These are phyloP conservation scores for Etheostoma cragini DNA, from an alignment of 2,113 vertebrate species.

Conservation along the genomic window DNA sequence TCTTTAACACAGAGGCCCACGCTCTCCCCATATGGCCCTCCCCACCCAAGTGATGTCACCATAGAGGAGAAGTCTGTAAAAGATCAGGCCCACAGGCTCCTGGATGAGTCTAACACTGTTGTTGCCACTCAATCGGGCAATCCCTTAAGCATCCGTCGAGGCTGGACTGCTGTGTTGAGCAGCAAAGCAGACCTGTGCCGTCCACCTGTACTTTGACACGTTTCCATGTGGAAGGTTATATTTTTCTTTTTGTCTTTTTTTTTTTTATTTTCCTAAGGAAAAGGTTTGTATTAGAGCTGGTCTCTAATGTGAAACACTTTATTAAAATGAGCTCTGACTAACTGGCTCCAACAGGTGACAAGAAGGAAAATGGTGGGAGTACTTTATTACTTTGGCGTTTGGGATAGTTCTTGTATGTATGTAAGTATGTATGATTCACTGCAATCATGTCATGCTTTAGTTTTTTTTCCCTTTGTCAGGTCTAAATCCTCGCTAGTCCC, in stretches of 20 bases:
- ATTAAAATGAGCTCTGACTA: conserved; percentile 6
- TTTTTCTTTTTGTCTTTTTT: not conserved
- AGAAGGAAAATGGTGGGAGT: not conserved
- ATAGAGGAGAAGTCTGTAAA: not conserved
- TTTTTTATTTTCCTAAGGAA: conserved; percentile 59
- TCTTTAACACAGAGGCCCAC: conserved; percentile 98
- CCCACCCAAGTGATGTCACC: conserved; percentile 69
- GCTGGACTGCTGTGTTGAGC: conserved; percentile 22
- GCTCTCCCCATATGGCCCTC: conserved; percentile 92
- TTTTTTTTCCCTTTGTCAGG: not conserved
- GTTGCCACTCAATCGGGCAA: not conserved
- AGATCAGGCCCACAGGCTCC: not conserved
- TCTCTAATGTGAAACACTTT: conserved; percentile 59
- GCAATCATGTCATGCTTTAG: not conserved
- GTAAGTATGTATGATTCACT: not conserved
- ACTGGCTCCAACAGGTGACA: not conserved
- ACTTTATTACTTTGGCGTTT: conserved; percentile 12
- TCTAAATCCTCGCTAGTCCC: not conserved
- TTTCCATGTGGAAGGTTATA: conserved; percentile 27
- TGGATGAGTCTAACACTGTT: conserved; percentile 1
- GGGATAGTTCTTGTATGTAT: not conserved
- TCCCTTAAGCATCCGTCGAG: conserved; percentile 16
- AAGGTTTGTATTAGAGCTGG: conserved; percentile 72
- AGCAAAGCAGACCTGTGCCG: conserved; percentile 19
- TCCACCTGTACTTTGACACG: conserved; percentile 15